phyloP scores from a whole-genome alignment of 2,888 invertebrate species.

The Hymenopus coronatus region DNA sequence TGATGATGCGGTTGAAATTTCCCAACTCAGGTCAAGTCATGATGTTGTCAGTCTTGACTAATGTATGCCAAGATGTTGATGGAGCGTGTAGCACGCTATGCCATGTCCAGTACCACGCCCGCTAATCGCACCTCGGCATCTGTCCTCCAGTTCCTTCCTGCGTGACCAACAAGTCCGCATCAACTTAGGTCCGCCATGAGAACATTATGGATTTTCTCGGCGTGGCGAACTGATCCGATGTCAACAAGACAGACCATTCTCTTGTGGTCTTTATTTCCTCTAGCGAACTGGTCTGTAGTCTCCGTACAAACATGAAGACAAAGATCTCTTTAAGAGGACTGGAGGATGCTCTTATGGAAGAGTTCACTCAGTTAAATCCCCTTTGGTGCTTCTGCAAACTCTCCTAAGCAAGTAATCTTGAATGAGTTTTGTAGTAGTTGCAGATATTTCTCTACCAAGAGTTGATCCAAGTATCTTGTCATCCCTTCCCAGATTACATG shows the following conservation, averaged over 20 bases:
- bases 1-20: not conserved
- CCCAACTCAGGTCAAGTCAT: not conserved
- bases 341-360: too few relatives aligned
- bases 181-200: not conserved
- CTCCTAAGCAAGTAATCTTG: too few relatives aligned
- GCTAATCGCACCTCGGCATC: not conserved
- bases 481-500: too few relatives aligned
- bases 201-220: not conserved
- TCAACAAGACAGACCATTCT: not conserved
- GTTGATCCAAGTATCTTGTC: too few relatives aligned
- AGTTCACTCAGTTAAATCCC: too few relatives aligned
- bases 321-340: too few relatives aligned
- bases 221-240: not conserved
- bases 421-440: too few relatives aligned
- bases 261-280: too few relatives aligned
- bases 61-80: not conserved
- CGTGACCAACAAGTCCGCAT: not conserved
- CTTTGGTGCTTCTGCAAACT: too few relatives aligned
- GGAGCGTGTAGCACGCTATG: not conserved
- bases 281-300: too few relatives aligned
- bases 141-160: not conserved
- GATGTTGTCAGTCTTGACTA: not conserved
- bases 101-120: not conserved
- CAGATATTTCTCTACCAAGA: too few relatives aligned
- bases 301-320: too few relatives aligned